Conservation (phyloP, 2,797 vertebrate genomes). For the Loris lydekkerianus region DNA sequence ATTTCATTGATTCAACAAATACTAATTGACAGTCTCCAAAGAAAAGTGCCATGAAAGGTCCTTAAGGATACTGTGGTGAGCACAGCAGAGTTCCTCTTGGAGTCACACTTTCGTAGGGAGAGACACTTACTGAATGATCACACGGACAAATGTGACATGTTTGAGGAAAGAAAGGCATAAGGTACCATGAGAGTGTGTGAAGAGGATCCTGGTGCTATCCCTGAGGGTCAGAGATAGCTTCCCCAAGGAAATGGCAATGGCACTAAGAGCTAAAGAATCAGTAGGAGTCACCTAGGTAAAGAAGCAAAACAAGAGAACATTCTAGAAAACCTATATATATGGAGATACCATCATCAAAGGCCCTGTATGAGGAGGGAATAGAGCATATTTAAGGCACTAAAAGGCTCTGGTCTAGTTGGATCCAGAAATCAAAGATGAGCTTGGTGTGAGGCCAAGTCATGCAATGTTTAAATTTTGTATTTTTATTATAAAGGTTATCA, state of each 20-base stretch:
- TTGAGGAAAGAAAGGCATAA: not conserved
- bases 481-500: constrained; percentile 19
- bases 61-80: not conserved
- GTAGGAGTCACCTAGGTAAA: not conserved
- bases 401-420: not conserved
- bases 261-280: not conserved
- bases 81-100: not conserved
- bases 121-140: not conserved
- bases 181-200: not conserved
- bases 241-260: not conserved
- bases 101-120: not conserved
- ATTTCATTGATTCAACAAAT: not conserved
- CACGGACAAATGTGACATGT: not conserved
- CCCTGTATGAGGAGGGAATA: not conserved
- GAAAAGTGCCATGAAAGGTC: not conserved
- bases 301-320: not conserved
- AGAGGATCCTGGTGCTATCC: not conserved
- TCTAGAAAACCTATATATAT: not conserved
- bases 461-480: not conserved
- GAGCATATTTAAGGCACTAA: not conserved
- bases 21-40: not conserved
- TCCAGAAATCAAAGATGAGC: constrained; percentile 52
- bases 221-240: not conserved
- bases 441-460: not conserved
- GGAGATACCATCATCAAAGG: not conserved